Evolutionary conservation across 30 jellyfish, hydroid and myxozoan genomes (phyloP).

Genomic region (Chironex yamaguchii): DNA sequence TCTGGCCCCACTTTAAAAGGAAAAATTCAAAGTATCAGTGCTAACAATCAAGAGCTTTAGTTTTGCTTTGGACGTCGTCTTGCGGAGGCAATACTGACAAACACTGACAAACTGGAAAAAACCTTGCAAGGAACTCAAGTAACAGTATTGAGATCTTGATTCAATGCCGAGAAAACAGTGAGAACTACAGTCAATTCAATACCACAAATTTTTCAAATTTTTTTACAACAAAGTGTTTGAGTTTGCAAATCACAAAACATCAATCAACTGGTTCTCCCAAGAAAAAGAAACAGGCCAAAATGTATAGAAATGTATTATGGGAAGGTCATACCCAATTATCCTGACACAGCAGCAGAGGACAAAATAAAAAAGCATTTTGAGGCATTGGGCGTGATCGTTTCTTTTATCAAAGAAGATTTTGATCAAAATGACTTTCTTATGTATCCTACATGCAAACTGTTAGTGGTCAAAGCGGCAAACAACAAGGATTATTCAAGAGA

Average conservation of each 20-base stretch:
- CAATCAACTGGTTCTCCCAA: background rate
- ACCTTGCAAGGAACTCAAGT: background rate
- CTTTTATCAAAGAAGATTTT: background rate
- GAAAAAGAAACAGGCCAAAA: background rate
- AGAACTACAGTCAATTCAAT: background rate
- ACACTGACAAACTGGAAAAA: background rate
- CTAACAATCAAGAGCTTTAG: background rate
- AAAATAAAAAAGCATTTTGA: background rate
- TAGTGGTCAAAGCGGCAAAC: background rate
- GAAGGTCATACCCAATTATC: background rate
- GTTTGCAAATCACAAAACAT: background rate
- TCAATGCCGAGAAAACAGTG: background rate
- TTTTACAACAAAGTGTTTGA: background rate
- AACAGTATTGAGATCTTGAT: background rate
- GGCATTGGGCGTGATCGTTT: background rate
- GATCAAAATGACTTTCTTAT: background rate
- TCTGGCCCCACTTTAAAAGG: background rate
- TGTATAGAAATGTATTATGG: background rate
- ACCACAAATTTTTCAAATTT: background rate
- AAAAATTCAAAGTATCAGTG: background rate
- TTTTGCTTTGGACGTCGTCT: background rate
- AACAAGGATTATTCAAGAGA: background rate
- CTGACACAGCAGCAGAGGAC: background rate
- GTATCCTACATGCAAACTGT: background rate
- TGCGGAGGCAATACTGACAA: background rate